Evolutionary conservation across 2,888 invertebrate species (phyloP), one percentile per base, ranked within the genome.

Genomic region (Podotricha telesiphe): DNA sequence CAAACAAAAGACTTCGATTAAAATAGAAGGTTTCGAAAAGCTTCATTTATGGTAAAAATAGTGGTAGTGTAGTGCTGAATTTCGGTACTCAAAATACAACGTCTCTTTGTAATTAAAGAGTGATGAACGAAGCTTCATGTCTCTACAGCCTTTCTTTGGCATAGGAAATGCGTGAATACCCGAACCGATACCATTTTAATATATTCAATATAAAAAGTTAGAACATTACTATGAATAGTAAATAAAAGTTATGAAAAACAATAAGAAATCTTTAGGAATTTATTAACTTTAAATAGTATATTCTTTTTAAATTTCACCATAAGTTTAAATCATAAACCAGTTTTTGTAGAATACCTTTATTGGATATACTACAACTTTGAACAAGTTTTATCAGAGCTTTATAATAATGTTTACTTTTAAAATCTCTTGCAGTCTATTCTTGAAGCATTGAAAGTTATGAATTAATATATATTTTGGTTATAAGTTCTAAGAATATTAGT

Each of bases 281-380:
- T 58, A 42, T 58, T 13, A 20, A 61, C 2, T 34, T n/a, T 19
- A 34, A 15, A 8, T 48, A 47, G 17, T 34, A 19, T 61, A 17
- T 48, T 17, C 28, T 48, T 58, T 40, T 34, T 6, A 34, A 47
- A 34, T 47, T 19, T 62, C 34, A 34, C 62, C 34, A 17, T 13
- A 47, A 62, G 48, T 34, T 62, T 28, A 19, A 62, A 62, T 19
- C 48, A 48, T 62, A 19, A 62, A 28, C 48, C 48, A 47, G 34
- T 34, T 34, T 48, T 62, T 28, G 28, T 28, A 15, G 22, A 37
- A 48, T 62, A 28, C 37, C 7, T 62, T 62, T 28, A 48, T 62
- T 48, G 17, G 62, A 11, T 62, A 37, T 15, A 62, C 19, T 47
- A 61, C 47, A 28, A 48, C 19, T 62, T 62, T 47, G 17, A 19